Evolutionary conservation across 2,888 invertebrate genomes (phyloP), one percentile per base, ranked within the genome.

Genomic region (Scaptomyza flava): DNA sequence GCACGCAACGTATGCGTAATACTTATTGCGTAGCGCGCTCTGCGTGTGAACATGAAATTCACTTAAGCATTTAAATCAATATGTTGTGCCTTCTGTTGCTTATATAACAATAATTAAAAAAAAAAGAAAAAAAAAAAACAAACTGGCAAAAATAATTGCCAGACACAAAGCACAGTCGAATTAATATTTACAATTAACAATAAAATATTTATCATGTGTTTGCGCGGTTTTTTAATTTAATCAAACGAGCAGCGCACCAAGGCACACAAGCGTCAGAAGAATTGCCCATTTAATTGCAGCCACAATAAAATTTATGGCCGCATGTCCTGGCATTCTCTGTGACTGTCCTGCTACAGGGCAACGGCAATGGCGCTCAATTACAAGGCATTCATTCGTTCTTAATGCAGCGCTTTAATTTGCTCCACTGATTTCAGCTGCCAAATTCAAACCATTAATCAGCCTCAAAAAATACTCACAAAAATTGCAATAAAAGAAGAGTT

Each of bases 151-250:
- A 53, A 47, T 51, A 54, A 69, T 58, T 62, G 51, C 9, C 43
- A 27, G 27, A n/a, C 41, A 43, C 58, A 50, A 36, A 31, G 52
- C 46, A 14, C 46, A 36, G 8, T 33, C 33, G 54, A 38, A 45
- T 59, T 56, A 52, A 63, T 60, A 76, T 63, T 66, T 53, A 66
- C 69, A 59, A 74, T 63, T 69, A 34, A 63, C 65, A 59, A 63
- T 63, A 38, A 65, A 67, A 65, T 57, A 73, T 77, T 68, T 87
- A 68, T 77, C 78, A 68, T 66, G 52, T 59, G 60, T 69, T 61
- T 82, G 65, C 41, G 64, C 36, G 52, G 61, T 17, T 62, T 74
- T 74, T 81, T 76, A 79, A 81, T 82, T 81, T 75, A 77, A 74
- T 74, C 58, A 74, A 74, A 72, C 61, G 58, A 51, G 43, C 56